Evolutionary conservation across 2,113 vertebrate species (phyloP).

Genomic region (Burhinus bistriatus): DNA sequence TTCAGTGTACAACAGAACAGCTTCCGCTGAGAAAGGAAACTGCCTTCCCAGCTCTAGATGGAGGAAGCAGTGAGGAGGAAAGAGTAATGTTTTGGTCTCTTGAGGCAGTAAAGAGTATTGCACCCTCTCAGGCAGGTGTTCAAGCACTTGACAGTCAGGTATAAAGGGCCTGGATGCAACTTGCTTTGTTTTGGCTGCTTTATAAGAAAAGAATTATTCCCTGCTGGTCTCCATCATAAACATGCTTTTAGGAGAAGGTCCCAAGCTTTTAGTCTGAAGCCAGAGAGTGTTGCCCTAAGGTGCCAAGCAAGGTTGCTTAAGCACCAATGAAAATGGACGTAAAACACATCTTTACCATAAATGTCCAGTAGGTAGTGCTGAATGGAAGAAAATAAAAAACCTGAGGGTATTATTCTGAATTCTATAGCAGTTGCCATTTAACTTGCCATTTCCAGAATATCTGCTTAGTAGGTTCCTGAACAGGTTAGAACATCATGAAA

Average conservation of each 20-base stretch:
- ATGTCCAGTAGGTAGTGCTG: neutral
- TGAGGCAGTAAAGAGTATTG: neutral
- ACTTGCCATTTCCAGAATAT: neutral
- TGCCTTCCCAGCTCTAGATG: neutral
- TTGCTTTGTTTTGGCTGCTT: neutral
- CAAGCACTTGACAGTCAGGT: neutral
- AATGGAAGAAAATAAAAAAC: neutral
- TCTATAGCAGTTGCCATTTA: neutral
- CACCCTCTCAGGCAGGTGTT: neutral
- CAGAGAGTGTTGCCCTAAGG: neutral
- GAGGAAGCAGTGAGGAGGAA: neutral
- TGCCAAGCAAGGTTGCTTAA: neutral
- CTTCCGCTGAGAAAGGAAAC: neutral
- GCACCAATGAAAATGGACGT: neutral
- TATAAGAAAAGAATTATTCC: neutral
- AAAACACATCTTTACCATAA: neutral
- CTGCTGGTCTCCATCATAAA: neutral
- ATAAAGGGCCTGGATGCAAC: neutral
- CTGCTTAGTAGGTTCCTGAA: neutral
- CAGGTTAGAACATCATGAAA: neutral
- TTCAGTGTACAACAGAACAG: neutral
- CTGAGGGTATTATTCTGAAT: neutral
- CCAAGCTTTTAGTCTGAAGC: neutral
- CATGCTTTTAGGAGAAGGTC: neutral
- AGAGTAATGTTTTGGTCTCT: neutral